Conservation (phyloP, 2,113 vertebrate genomes). For the Bufo bufo region DNA sequence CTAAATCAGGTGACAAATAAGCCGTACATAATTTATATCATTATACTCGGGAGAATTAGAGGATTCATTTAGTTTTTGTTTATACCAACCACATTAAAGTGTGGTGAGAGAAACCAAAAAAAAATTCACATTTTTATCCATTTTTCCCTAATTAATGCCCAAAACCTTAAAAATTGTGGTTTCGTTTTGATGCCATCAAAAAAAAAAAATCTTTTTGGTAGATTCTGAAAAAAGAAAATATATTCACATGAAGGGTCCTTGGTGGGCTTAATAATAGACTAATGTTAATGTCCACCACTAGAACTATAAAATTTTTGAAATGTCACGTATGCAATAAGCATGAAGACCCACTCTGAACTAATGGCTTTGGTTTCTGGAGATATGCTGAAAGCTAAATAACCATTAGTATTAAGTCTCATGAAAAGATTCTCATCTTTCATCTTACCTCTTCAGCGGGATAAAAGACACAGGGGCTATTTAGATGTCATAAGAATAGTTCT, state of each 20-base stretch:
- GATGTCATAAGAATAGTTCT: conserved; percentile 71
- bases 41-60: neutral
- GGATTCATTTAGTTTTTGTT: neutral
- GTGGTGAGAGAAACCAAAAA: neutral
- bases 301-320: conserved; percentile 39
- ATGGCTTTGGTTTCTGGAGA: conserved; percentile 69
- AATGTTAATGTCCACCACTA: neutral
- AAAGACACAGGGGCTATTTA: conserved; percentile 71
- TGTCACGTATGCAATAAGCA: conserved; percentile 66
- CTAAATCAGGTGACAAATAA: too few relatives aligned
- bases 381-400: conserved; percentile 74
- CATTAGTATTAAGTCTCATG: conserved; percentile 72
- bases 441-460: conserved; percentile 70
- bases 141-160: too few relatives aligned
- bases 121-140: neutral
- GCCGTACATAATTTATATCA: too few relatives aligned
- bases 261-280: neutral
- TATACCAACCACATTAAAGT: too few relatives aligned
- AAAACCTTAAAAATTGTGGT: neutral
- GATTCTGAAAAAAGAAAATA: neutral
- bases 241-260: neutral
- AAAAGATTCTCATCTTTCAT: conserved; percentile 74
- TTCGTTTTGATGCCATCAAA: neutral
- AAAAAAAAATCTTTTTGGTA: neutral
- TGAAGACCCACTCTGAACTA: conserved; percentile 64